Evolutionary conservation across 2,113 vertebrate species (phyloP).

Genomic region (Anhinga anhinga): DNA sequence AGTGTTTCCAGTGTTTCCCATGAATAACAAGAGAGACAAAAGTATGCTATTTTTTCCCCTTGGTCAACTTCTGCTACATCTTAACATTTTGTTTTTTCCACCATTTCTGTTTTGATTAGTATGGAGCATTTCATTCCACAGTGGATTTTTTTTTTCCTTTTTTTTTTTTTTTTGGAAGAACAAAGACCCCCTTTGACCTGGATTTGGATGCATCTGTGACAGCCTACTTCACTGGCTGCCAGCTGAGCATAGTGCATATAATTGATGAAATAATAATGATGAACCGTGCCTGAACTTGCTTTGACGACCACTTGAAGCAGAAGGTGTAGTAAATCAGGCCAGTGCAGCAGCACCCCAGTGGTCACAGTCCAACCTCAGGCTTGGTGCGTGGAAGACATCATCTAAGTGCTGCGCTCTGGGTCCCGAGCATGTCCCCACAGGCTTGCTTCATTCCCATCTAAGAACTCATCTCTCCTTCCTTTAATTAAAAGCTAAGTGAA

Average conservation of each 20-base stretch:
- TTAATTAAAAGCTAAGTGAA: background rate
- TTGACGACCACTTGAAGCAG: constrained; percentile 59
- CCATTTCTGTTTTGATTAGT: constrained; percentile 46
- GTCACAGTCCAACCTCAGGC: background rate
- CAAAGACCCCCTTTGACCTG: constrained; percentile 67
- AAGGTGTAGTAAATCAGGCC: constrained; percentile 46
- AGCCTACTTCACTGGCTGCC: constrained; percentile 60
- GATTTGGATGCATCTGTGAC: constrained; percentile 66
- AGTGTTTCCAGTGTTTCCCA: background rate
- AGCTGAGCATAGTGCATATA: constrained; percentile 69
- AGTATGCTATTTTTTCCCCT: background rate
- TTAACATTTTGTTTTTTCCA: background rate
- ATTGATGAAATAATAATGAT: constrained; percentile 76
- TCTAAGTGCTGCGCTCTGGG: background rate
- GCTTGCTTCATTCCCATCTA: background rate
- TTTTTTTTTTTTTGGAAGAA: constrained; percentile 6
- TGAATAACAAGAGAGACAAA: background rate
- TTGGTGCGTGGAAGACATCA: background rate
- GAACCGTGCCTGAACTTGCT: constrained; percentile 61
- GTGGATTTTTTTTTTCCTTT: background rate
- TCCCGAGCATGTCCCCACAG: background rate
- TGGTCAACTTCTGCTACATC: constrained; percentile 4
- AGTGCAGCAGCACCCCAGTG: background rate
- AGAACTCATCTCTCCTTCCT: background rate
- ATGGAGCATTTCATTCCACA: constrained; percentile 5